Conservation (phyloP, 2,797 vertebrate genomes). For the Dendrocincla fuliginosa region DNA sequence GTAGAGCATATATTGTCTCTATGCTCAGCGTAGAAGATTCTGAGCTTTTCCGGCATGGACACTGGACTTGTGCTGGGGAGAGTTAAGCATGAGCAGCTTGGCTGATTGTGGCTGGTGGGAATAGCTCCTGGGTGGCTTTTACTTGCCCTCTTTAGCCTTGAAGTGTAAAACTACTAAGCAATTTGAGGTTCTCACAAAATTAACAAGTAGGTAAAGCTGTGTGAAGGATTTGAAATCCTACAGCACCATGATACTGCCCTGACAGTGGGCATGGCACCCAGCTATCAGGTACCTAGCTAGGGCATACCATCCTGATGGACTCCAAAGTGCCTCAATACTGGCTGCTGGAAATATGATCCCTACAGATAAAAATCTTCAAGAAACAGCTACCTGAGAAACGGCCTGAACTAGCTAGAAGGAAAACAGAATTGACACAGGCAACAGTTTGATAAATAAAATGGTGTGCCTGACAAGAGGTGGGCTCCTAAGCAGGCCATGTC, state of each 20-base stretch:
- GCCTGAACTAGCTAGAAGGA: neutral
- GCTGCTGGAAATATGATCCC: neutral
- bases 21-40: neutral
- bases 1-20: neutral
- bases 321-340: neutral
- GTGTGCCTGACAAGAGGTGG: neutral
- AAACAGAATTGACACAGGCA: neutral
- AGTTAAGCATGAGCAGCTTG: neutral
- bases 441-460: neutral
- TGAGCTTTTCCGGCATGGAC: neutral
- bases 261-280: neutral
- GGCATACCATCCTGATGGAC: neutral
- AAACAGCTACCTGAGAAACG: neutral
- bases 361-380: neutral
- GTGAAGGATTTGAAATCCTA: neutral
- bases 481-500: neutral
- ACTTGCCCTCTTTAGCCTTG: neutral
- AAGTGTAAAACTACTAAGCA: neutral
- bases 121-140: neutral
- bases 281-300: neutral
- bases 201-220: neutral
- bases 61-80: neutral
- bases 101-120: neutral
- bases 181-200: neutral
- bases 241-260: neutral